Conservation (phyloP, 2,888 invertebrate genomes). For the Pecten maximus region DNA sequence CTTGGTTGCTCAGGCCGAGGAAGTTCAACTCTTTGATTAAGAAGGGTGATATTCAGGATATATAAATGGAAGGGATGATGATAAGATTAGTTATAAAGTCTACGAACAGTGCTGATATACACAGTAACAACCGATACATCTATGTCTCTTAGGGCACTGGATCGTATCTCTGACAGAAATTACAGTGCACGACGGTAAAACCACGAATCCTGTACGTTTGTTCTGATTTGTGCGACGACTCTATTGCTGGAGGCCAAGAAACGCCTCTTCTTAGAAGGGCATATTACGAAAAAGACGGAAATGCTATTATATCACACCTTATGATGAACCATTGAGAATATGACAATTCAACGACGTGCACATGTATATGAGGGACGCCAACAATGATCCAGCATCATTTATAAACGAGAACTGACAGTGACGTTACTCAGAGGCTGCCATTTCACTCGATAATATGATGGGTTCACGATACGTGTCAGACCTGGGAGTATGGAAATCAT, state of each 20-base stretch:
- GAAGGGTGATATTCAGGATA: not conserved
- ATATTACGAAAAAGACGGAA: slow-evolving; percentile 1
- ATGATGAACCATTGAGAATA: slow-evolving; percentile 44
- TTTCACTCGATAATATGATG: slow-evolving; percentile 43
- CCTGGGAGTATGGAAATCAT: slow-evolving; percentile 43
- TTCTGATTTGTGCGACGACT: slow-evolving; percentile 50
- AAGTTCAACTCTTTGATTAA: slow-evolving; percentile 38
- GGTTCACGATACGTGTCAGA: slow-evolving; percentile 47
- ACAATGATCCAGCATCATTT: slow-evolving; percentile 43
- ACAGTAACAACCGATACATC: not conserved
- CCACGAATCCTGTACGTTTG: slow-evolving; percentile 47
- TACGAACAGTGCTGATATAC: not conserved
- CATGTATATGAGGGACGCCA: slow-evolving; percentile 50
- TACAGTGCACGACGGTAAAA: not conserved
- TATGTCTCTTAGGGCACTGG: not conserved
- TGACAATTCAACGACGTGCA: slow-evolving; percentile 41
- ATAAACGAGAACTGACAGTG: slow-evolving; percentile 45
- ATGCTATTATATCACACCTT: slow-evolving; percentile 46
- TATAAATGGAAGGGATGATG: not conserved
- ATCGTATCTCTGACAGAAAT: slow-evolving; percentile 38
- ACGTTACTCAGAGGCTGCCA: slow-evolving; percentile 42
- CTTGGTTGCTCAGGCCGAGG: not conserved
- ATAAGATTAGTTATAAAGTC: not conserved
- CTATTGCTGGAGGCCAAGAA: slow-evolving; percentile 46
- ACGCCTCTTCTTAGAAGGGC: slow-evolving; percentile 49